Evolutionary conservation across 2,888 invertebrate species (phyloP), one percentile per base, ranked within the genome.

Genomic region (Scelioninae gen. 1): DNA sequence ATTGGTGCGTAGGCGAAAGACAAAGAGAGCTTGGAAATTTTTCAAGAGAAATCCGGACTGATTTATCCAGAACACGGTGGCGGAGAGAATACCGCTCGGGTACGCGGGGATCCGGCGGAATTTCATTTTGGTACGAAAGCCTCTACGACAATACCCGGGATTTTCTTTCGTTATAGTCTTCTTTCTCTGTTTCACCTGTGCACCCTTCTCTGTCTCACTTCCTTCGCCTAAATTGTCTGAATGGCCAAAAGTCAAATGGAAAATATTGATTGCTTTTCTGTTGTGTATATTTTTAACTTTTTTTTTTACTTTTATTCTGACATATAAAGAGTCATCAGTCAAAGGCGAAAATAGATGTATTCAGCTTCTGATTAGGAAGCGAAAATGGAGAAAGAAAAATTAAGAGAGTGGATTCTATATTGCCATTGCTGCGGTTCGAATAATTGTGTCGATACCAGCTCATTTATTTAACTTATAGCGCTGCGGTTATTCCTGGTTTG

Each of bases 71-170:
- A 49, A 83, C 80, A 84, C 78, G 78, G 58, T 60, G 65, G 58
- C 45, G 45, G 38, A 58, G 47, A 51, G 68, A 80, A 60, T 81
- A 83, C 77, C 82, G 53, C 65, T 58, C 72, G 85, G 74, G 75
- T 68, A 65, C 76, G 82, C 83, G 58, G 72, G 83, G 84, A 74
- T 40, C 63, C 13, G 81, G 71, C 69, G 87, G 88, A 89, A 89
- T 89, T 89, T 89, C 89, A 88, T 89, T 89, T 89, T 85, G 84
- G 72, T 78, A 68, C 62, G 82, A 82, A 82, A 77, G 84, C 74
- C 80, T 74, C 78, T 51, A 66, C 78, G 81, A 84, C 77, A 84
- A 84, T 82, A 81, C 77, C 62, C 71, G 49, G 82, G 82, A 74
- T 76, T 77, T 79, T 77, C 80, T 68, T 72, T 71, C 78, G 65